Percentiles rank a stretch among this genome's conserved stretches.
Conservation (phyloP, 2,888 invertebrate species). For the Hymenopus coronatus region DNA sequence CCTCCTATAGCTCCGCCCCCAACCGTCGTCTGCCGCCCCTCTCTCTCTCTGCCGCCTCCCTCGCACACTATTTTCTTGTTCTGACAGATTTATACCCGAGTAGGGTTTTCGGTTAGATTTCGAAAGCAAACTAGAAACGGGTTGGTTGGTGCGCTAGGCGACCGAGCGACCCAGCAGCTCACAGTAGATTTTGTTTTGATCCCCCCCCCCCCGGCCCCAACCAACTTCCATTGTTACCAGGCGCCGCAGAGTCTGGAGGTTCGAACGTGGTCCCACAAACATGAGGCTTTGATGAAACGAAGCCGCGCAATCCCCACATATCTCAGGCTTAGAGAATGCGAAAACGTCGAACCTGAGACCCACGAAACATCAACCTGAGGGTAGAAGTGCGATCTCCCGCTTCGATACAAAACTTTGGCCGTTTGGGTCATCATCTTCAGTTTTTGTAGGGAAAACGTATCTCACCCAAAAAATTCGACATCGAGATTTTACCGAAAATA, state of each 20-base stretch:
- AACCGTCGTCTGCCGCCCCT: background rate
- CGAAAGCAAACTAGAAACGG: background rate
- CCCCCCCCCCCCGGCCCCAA: background rate
- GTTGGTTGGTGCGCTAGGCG: background rate
- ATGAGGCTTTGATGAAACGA: no score
- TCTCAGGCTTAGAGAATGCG: no score
- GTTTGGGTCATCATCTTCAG: no score
- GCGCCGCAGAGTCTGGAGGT: background rate
- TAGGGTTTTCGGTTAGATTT: slow-evolving; percentile 24
- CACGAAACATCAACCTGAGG: no score
- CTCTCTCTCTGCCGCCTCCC: background rate
- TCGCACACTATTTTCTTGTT: slow-evolving; percentile 14
- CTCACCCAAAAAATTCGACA: no score
- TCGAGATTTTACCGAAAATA: no score
- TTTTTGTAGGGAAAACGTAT: no score
- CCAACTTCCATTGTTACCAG: background rate
- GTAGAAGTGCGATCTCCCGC: no score
- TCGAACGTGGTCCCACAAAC: background rate
- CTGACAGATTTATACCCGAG: slow-evolving; percentile 23
- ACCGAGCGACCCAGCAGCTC: no score
- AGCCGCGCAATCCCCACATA: no score
- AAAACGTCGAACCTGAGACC: no score
- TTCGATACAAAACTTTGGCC: no score
- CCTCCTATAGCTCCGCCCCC: background rate
- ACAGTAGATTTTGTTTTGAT: slow-evolving; percentile 17